Evolutionary conservation across 1,140 invertebrate species (phyloP), one percentile per base, ranked within the genome.

Genomic region (Brachionus angularis): DNA sequence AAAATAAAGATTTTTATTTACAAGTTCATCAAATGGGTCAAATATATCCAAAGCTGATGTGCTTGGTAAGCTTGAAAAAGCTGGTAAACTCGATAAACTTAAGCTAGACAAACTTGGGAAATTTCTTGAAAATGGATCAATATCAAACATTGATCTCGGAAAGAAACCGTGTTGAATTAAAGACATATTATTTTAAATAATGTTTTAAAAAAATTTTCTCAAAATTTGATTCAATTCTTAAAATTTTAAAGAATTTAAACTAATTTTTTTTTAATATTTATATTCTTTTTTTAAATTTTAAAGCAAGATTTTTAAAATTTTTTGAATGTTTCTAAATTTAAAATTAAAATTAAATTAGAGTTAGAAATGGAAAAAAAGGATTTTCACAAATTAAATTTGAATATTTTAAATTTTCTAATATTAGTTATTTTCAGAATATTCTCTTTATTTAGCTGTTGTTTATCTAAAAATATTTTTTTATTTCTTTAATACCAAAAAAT

Each of bases 1-100:
- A 27, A 31, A 55, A 33, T 31, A 53, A 1, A 16, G n/a, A n/a
- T 21, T 34, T 21, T 21, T 12, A 21, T 47, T 39, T 39, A 58
- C 53, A 8, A 67, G 29, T 67, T 67, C 62, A 67, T 67, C 62
- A 16, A 67, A 67, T 27, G 62, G 62, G 36, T 67, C 62, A 47
- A 67, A 67, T 1, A 67, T 29, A 29, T 67, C 62, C n/a, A 67
- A 29, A 42, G 39, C 16, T 42, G 39, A 10, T 42, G 39, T 10
- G 10, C 10, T 16, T 16, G 10, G 16, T 16, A 42, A 16, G 16
- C 16, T 42, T n/a, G n/a, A n/a, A n/a, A n/a, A n/a, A n/a, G n/a
- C n/a, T 21, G 53, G 33, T 12, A 29, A 58, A 39, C 21, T 16
- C 1, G 53, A 10, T 8, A 39, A 29, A 10, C 25, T 23, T 14